phyloP scores from a whole-genome alignment of 2,888 invertebrate genomes.

The Lasioglossum vierecki region DNA sequence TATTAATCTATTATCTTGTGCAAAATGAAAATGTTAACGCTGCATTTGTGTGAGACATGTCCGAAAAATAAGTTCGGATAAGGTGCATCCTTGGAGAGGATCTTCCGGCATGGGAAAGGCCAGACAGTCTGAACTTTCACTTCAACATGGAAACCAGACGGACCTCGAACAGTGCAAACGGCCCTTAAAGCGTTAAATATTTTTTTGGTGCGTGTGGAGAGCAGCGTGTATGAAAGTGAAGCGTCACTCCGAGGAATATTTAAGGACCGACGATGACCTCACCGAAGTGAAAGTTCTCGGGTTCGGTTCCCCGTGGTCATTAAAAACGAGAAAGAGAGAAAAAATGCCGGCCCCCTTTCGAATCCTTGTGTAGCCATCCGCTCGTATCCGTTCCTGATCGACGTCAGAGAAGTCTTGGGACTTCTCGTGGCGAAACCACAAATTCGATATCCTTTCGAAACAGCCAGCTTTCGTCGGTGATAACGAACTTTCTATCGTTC shows the following conservation, averaged over 20 bases:
- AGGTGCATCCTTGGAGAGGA: not conserved
- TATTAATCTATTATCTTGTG: not conserved
- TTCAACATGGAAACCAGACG: constrained; percentile 8
- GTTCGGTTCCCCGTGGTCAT: constrained; percentile 52
- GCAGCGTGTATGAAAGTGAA: constrained; percentile 75
- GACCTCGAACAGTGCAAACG: not conserved
- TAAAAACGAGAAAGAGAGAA: constrained; percentile 46
- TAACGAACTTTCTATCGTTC: no score
- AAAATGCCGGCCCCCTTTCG: constrained; percentile 58
- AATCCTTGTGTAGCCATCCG: constrained; percentile 36
- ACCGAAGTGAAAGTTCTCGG: constrained; percentile 79
- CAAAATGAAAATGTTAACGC: not conserved
- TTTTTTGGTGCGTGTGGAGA: constrained; percentile 30
- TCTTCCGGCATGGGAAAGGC: not conserved
- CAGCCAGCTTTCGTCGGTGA: not conserved
- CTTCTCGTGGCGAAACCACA: constrained; percentile 37
- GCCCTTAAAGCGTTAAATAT: constrained; percentile 7
- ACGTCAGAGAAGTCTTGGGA: constrained; percentile 42
- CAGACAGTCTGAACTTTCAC: not conserved
- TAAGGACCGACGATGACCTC: constrained; percentile 75
- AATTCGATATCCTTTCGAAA: constrained; percentile 41
- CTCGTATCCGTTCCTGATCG: constrained; percentile 51
- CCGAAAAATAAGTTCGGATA: not conserved
- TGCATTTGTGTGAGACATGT: not conserved
- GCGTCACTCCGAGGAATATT: constrained; percentile 75